Evolutionary conservation across 2,113 vertebrate genomes (phyloP).

Genomic region (Heterocephalus glaber): DNA sequence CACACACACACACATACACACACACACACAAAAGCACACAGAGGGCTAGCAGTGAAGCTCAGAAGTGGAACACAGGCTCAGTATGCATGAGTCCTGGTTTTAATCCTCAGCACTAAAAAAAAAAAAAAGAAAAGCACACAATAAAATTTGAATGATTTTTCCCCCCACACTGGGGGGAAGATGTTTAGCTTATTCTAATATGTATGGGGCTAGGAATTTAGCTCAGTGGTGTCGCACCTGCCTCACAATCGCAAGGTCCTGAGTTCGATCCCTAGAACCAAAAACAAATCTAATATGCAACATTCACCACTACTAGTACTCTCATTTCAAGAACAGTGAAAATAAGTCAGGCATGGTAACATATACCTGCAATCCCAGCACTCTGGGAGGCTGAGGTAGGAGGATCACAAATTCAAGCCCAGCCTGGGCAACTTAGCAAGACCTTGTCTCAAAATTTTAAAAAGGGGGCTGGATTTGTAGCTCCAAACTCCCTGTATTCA

Average conservation of each 20-base stretch:
- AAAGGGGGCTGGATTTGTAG: background rate
- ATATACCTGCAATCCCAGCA: background rate
- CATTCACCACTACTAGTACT: background rate
- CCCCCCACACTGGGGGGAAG: background rate
- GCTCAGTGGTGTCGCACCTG: too few relatives aligned
- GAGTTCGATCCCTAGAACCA: too few relatives aligned
- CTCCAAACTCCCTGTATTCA: background rate
- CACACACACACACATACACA: background rate
- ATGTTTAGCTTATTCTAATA: background rate
- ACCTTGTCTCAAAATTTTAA: background rate
- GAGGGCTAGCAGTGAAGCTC: background rate
- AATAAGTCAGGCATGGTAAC: background rate
- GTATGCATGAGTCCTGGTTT: background rate
- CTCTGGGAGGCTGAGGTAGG: background rate
- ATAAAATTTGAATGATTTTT: background rate
- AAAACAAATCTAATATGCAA: background rate
- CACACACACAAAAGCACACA: background rate
- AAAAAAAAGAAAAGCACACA: background rate
- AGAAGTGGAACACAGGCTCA: background rate
- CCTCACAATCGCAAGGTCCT: too few relatives aligned
- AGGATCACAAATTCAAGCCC: background rate
- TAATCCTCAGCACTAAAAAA: background rate
- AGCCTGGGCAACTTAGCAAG: background rate
- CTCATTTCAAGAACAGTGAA: background rate
- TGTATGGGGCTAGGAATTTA: background rate